Evolutionary conservation across 2,888 invertebrate genomes (phyloP).

Genomic region (Augochlorella aurata): DNA sequence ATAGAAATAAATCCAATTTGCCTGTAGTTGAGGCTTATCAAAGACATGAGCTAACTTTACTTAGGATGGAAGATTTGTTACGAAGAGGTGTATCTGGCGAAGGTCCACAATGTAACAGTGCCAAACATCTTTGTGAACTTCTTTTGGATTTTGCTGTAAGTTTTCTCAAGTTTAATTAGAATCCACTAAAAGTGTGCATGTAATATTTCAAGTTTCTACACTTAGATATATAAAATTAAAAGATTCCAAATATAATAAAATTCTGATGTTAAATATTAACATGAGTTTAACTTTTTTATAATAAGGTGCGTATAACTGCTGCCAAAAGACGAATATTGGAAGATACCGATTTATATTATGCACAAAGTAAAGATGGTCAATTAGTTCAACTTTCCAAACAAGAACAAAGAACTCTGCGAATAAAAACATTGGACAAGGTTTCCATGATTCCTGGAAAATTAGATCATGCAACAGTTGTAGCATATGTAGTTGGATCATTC

Average conservation of each 20-base stretch:
- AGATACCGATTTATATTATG: slow-evolving; percentile 89
- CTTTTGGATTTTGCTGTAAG: slow-evolving; percentile 90
- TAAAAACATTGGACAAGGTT: slow-evolving; percentile 88
- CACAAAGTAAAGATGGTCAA: slow-evolving; percentile 83
- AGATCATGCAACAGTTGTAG: slow-evolving; percentile 93
- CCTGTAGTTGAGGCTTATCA: slow-evolving; percentile 89
- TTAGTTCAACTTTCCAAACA: slow-evolving; percentile 85
- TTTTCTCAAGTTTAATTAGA: slow-evolving; percentile 6
- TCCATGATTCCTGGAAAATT: slow-evolving; percentile 92
- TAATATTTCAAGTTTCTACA: background rate
- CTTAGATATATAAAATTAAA: slow-evolving; percentile 10
- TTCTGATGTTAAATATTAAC: slow-evolving; percentile 11
- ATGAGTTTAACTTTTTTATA: slow-evolving; percentile 27
- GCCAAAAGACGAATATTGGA: slow-evolving; percentile 92
- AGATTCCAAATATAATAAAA: background rate
- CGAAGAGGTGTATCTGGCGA: slow-evolving; percentile 86
- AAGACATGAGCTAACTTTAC: slow-evolving; percentile 88
- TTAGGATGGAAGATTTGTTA: slow-evolving; percentile 89
- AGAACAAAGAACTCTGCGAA: slow-evolving; percentile 87
- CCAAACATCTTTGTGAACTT: slow-evolving; percentile 87
- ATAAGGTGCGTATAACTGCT: slow-evolving; percentile 86
- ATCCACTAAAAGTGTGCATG: background rate
- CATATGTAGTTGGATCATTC: slow-evolving; percentile 87
- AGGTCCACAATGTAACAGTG: slow-evolving; percentile 85
- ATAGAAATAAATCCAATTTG: slow-evolving; percentile 81